Percentiles rank a stretch among this genome's conserved stretches.
Conservation (phyloP, 2,797 vertebrate genomes). For the Myotis pilosus region DNA sequence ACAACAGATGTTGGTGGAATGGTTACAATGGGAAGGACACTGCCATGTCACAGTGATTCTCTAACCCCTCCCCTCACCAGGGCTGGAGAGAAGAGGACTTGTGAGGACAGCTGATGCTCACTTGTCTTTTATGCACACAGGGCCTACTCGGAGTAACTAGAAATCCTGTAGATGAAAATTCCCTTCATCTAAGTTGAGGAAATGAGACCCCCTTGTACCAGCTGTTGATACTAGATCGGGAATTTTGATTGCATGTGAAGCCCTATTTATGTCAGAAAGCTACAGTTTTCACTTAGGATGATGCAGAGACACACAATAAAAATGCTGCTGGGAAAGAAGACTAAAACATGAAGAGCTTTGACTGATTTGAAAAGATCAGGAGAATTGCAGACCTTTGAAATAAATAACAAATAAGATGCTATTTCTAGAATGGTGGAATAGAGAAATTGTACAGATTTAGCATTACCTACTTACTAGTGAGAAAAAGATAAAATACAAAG, state of each 20-base stretch:
- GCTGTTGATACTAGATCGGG: not conserved
- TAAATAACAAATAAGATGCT: not conserved
- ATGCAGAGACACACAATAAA: not conserved
- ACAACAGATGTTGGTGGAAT: conserved; percentile 32
- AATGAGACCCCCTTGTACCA: not conserved
- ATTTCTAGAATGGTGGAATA: not conserved
- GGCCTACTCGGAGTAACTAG: not conserved
- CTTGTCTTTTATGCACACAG: not conserved
- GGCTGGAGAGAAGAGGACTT: not conserved
- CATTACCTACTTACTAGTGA: not conserved
- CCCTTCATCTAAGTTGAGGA: not conserved
- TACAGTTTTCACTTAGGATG: not conserved
- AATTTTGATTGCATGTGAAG: not conserved
- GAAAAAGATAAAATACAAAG: not conserved
- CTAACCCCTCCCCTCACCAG: not conserved
- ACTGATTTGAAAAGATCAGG: not conserved
- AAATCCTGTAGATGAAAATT: not conserved
- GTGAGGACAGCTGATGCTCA: not conserved
- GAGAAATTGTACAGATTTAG: not conserved
- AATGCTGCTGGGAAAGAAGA: not conserved
- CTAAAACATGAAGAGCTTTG: not conserved
- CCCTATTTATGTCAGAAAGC: not conserved
- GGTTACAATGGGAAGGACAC: not conserved
- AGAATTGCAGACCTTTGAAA: not conserved
- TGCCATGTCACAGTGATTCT: not conserved